phyloP scores from a whole-genome alignment of 2,797 vertebrate genomes.

The Hafferia zeledoni region DNA sequence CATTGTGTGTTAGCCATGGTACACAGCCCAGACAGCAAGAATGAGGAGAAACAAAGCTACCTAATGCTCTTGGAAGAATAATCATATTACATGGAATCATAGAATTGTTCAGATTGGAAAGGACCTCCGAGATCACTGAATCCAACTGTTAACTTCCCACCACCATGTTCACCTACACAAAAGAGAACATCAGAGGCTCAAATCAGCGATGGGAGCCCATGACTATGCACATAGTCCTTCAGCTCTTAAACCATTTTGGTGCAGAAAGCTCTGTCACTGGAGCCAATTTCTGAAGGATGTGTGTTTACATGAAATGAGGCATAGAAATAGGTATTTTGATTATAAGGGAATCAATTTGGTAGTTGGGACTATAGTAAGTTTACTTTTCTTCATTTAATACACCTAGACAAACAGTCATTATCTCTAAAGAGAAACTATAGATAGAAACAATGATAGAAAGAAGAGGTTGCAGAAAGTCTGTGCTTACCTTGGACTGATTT shows the following conservation, averaged over 20 bases:
- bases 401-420: neutral
- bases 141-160: neutral
- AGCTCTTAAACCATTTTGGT: neutral
- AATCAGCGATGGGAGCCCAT: neutral
- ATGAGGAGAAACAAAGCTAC: neutral
- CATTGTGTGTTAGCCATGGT: neutral
- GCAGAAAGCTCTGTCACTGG: neutral
- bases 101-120: neutral
- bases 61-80: neutral
- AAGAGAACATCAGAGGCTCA: neutral
- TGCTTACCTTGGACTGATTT: neutral
- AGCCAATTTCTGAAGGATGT: neutral
- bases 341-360: neutral
- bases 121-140: neutral
- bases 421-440: neutral
- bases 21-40: neutral
- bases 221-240: neutral
- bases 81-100: neutral
- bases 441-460: neutral
- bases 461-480: neutral
- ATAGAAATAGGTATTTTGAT: neutral
- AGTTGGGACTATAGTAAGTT: neutral
- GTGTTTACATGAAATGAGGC: neutral
- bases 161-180: neutral
- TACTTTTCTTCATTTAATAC: neutral